Percentiles rank a stretch among this genome's conserved stretches.
phyloP scores from a whole-genome alignment of 2,888 invertebrate genomes.

The Eumacrocentrus americanus region DNA sequence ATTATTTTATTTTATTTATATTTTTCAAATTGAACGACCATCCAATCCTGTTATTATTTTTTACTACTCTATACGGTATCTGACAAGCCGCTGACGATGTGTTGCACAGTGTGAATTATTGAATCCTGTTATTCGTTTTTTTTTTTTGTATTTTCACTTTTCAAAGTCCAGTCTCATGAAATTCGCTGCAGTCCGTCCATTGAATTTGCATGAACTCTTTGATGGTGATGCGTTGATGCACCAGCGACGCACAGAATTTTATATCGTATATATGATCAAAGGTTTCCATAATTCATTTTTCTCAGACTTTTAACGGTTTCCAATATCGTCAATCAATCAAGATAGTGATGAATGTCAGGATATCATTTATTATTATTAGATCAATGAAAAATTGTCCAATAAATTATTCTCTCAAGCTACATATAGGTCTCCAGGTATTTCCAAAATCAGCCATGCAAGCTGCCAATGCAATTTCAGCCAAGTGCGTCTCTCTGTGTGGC shows the following conservation, averaged over 20 bases:
- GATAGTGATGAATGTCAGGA: background rate
- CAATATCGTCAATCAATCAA: background rate
- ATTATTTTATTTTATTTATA: too few species aligned
- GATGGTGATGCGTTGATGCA: too few species aligned
- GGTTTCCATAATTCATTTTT: background rate
- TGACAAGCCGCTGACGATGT: background rate
- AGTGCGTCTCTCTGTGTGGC: conserved; percentile 72
- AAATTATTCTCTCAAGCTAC: background rate
- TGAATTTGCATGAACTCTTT: too few species aligned
- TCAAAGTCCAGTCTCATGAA: too few species aligned
- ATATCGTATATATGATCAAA: background rate
- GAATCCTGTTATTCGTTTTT: background rate
- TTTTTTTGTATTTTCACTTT: background rate
- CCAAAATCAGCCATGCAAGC: conserved; percentile 69
- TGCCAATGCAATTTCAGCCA: conserved; percentile 74
- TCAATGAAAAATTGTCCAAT: too few species aligned
- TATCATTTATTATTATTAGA: background rate
- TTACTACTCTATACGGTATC: too few species aligned
- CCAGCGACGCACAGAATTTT: background rate
- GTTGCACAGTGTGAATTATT: background rate
- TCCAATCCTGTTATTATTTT: too few species aligned
- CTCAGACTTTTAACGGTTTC: background rate
- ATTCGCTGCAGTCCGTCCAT: too few species aligned
- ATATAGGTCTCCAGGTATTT: conserved; percentile 55
- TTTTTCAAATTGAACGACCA: too few species aligned